Evolutionary conservation across 2,888 invertebrate species (phyloP).

Genomic region (Aphodius granarius): DNA sequence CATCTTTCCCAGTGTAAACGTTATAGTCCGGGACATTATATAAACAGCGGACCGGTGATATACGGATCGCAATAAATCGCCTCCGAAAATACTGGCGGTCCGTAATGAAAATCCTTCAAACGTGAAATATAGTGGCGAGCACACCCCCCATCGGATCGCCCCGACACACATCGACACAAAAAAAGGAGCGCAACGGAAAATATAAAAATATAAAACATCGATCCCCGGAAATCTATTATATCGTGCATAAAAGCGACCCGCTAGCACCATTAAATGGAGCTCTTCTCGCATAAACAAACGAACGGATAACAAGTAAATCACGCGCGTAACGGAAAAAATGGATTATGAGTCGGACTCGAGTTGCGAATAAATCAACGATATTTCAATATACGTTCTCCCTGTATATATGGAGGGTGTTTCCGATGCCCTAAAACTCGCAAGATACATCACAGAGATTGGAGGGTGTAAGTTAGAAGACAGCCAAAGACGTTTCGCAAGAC

Average conservation of each 20-base stretch:
- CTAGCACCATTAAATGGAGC: not conserved
- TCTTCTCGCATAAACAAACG: constrained; percentile 6
- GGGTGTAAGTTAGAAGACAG: not conserved
- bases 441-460: not conserved
- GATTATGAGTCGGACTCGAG: not conserved
- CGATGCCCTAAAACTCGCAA: not conserved
- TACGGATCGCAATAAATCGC: constrained; percentile 10
- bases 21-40: constrained; percentile 3
- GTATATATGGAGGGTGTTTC: not conserved
- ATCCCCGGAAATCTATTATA: constrained; percentile 12
- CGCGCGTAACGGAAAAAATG: not conserved
- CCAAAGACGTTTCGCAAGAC: not conserved
- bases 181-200: not conserved
- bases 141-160: no score
- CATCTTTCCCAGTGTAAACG: not conserved
- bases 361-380: not conserved
- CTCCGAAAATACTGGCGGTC: constrained; percentile 8
- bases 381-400: not conserved
- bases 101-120: constrained; percentile 12
- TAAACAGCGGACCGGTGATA: constrained; percentile 12
- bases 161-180: not conserved
- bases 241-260: constrained; percentile 1
- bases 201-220: constrained; percentile 9
- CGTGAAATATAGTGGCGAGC: constrained; percentile 4
- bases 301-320: constrained; percentile 13